Conservation (phyloP, 2,113 vertebrate species). For the Tetraodon nigroviridis region DNA sequence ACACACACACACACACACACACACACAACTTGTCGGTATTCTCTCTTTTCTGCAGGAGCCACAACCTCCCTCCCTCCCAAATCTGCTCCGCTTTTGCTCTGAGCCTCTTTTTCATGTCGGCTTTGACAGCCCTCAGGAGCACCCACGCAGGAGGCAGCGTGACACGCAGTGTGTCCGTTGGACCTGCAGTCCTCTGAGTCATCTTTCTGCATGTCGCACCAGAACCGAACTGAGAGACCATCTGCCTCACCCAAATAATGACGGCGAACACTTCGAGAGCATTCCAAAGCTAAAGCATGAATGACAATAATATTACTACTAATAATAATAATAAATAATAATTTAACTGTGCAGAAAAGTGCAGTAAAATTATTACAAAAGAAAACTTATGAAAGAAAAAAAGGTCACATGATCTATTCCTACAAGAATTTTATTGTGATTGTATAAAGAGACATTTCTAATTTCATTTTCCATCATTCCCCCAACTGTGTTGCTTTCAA, state of each 20-base stretch:
- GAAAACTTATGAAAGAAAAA: no score
- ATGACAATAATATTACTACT: neutral
- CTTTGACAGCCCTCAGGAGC: neutral
- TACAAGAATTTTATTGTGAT: no score
- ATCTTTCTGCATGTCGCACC: constrained; percentile 50
- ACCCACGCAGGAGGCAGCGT: constrained; percentile 16
- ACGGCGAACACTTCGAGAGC: constrained; percentile 20
- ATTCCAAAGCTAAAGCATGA: no score
- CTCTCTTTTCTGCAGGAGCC: no score
- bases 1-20: no score
- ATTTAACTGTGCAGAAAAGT: neutral
- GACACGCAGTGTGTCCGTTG: constrained; percentile 5
- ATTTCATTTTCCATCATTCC: no score
- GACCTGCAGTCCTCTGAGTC: constrained; percentile 48
- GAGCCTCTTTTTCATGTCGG: constrained; percentile 3
- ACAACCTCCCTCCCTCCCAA: no score
- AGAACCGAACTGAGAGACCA: constrained; percentile 56
- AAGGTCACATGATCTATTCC: neutral
- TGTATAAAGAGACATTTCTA: no score
- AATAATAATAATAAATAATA: neutral
- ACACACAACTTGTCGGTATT: no score
- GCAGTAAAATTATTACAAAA: no score
- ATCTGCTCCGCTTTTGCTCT: neutral
- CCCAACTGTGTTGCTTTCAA: no score
- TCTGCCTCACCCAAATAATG: constrained; percentile 57